Conservation (phyloP, 2,797 vertebrate genomes). For the Erpetoichthys calabaricus region DNA sequence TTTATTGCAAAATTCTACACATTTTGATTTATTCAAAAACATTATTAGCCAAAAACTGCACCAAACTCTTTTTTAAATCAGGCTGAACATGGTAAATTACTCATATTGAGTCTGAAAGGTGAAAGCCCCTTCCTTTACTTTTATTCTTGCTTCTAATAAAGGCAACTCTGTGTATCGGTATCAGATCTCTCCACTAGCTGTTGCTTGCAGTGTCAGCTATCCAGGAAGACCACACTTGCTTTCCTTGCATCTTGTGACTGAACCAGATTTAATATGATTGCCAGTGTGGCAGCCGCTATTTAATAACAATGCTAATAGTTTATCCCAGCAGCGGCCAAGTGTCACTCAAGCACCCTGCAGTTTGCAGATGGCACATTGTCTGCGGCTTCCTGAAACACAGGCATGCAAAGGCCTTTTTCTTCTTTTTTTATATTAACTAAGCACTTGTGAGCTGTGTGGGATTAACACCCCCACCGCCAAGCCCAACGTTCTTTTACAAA, state of each 20-base stretch:
- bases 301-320: conserved; percentile 58
- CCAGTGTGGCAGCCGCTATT: conserved; percentile 48
- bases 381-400: conserved; percentile 44
- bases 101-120: no score
- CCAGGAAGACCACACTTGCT: conserved; percentile 29
- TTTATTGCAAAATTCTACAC: no score
- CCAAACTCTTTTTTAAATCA: no score
- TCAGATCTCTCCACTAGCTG: conserved; percentile 30
- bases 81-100: no score
- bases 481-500: no score
- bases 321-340: conserved; percentile 48
- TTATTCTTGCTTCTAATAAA: conserved; percentile 20
- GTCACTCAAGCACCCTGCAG: conserved; percentile 42
- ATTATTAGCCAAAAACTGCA: no score
- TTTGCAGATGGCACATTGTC: conserved; percentile 59
- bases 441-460: no score
- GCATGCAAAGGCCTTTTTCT: conserved; percentile 5
- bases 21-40: no score
- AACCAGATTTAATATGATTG: conserved; percentile 49
- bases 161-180: conserved; percentile 22
- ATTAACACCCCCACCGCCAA: no score
- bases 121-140: neutral
- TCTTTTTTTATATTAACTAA: conserved; percentile 11
- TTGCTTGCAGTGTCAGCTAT: conserved; percentile 30
- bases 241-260: conserved; percentile 18